Conservation (phyloP, 2,113 vertebrate genomes). For the Aythya baeri region DNA sequence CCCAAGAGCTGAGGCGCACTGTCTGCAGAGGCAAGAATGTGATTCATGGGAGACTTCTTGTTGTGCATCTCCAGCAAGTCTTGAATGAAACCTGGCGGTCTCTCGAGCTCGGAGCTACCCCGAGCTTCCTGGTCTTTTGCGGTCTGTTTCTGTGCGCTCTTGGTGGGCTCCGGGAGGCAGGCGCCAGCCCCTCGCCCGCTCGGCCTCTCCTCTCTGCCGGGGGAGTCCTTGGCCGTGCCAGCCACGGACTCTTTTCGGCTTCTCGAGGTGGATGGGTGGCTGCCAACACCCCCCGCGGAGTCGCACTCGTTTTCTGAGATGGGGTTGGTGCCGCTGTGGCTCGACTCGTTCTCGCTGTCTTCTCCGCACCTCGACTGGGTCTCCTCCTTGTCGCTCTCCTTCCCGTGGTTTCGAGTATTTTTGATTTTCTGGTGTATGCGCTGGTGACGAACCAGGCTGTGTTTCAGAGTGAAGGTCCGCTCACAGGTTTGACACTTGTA, state of each 20-base stretch:
- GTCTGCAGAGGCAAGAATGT: conserved; percentile 78
- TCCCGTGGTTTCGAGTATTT: conserved; percentile 73
- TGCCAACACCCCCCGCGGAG: background rate
- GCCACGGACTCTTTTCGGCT: conserved; percentile 59
- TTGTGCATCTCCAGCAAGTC: conserved; percentile 82
- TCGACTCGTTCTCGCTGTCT: conserved; percentile 86
- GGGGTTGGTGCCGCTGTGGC: conserved; percentile 84
- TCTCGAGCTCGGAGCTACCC: conserved; percentile 40
- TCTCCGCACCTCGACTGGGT: conserved; percentile 70
- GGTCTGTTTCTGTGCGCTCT: background rate
- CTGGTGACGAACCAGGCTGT: conserved; percentile 97
- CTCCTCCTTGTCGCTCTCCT: conserved; percentile 78
- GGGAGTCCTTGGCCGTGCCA: background rate
- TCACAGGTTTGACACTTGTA: conserved; percentile 96
- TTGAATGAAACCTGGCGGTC: conserved; percentile 69
- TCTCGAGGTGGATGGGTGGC: conserved; percentile 30
- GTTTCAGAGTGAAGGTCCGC: conserved; percentile 96
- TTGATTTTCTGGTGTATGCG: conserved; percentile 91
- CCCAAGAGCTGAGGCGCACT: conserved; percentile 78
- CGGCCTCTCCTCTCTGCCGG: conserved; percentile 48
- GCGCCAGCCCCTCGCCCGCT: background rate
- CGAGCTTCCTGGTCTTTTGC: conserved; percentile 58
- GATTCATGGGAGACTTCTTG: conserved; percentile 78
- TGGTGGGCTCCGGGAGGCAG: conserved; percentile 37
- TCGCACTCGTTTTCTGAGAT: conserved; percentile 84